Evolutionary conservation across 2,797 vertebrate species (phyloP).

Genomic region (Dicrostonyx torquatus): DNA sequence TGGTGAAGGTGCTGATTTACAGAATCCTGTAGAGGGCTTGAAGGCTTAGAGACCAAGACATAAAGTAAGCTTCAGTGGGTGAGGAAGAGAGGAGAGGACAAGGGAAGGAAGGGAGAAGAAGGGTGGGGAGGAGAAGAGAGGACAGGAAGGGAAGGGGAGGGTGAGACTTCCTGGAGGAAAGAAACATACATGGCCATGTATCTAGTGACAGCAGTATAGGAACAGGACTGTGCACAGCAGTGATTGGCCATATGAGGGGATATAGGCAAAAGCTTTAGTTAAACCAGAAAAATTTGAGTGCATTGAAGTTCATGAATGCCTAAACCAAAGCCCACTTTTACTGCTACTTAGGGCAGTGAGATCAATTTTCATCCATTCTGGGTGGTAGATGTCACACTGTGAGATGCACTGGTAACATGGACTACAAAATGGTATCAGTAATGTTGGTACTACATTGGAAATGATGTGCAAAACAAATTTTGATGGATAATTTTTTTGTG

Average conservation of each 20-base stretch:
- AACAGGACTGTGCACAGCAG: neutral
- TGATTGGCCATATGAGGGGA: too few species aligned
- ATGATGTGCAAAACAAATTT: neutral
- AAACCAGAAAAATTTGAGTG: neutral
- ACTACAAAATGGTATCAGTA: neutral
- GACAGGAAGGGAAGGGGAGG: neutral
- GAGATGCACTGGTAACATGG: neutral
- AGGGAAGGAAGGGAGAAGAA: neutral
- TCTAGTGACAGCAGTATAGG: neutral
- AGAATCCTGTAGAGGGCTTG: neutral
- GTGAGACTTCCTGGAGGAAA: neutral
- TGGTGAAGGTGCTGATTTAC: neutral
- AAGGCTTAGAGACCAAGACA: neutral
- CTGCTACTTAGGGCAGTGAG: neutral
- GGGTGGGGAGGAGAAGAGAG: neutral
- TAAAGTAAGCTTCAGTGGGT: neutral
- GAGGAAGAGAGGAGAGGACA: neutral
- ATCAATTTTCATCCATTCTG: neutral
- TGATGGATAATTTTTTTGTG: neutral
- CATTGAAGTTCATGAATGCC: neutral
- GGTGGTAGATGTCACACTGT: neutral
- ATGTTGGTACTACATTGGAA: neutral
- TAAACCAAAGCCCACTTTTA: neutral
- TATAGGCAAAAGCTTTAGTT: neutral
- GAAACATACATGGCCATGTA: fast-evolving